Evolutionary conservation across 2,797 vertebrate species (phyloP), one percentile per base, ranked within the genome.

Genomic region (Amblyopsis hoosieri): DNA sequence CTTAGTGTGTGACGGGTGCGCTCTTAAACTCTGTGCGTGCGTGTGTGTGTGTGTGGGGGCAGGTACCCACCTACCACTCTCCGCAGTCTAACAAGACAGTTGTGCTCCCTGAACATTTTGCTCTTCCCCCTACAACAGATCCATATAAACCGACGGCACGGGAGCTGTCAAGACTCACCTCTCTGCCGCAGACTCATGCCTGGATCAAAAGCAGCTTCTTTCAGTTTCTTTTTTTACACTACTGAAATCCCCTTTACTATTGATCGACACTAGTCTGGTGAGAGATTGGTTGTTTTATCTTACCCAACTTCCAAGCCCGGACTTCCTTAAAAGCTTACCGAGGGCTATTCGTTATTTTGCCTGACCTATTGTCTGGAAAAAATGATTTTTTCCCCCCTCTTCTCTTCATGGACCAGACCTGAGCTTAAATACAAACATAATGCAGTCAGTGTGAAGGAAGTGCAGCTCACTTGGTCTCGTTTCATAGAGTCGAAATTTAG

Each of bases 131-230:
- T 12, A 48, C 15, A 42, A 55, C 79, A 84, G 88, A 91, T 90
- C 89, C 83, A 88, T 90, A 92, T 91, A 88, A 84, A 86, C 81
- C 86, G 84, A 82, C 82, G 84, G 85, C 81, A 84, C 80, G 74
- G 79, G 83, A 87, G 89, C 89, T 87, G 90, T 91, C 86, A 90
- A 73, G 86, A 82, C 81, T 91, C 88, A 92, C 89, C 89, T 89
- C 82, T 61, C 85, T 68, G 73, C 75, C 64, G 78, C 89, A 81
- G 82, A 85, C 81, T 78, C 85, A 89, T 87, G 81, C 80, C 81
- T 51, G 84, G 88, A 90, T 90, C 90, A 91, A 89, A 92, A 87
- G 84, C 88, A 87, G 85, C 81, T 86, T 90, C 89, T 89, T 86
- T 83, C 78, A 64, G 80, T 78, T 83, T 82, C 9, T 37, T 37